Conservation (phyloP, 1,140 invertebrate species). For the Bradynema listronoti region DNA sequence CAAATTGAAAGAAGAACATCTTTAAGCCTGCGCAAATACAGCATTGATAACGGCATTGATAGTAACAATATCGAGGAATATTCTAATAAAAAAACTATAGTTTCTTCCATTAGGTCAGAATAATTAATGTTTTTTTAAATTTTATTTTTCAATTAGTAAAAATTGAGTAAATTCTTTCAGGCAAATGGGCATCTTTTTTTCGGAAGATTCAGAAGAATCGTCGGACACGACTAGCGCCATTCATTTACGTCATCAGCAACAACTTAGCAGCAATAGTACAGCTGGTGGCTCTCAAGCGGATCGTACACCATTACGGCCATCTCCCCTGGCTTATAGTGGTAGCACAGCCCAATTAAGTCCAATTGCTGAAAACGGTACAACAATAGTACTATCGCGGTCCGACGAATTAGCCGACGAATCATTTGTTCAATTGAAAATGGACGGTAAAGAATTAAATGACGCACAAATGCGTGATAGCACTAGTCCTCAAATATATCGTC, state of each 20-base stretch:
- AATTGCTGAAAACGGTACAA: no score
- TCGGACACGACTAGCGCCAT: conserved; percentile 3
- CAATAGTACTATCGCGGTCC: no score
- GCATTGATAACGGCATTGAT: no score
- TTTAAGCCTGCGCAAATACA: conserved; percentile 13
- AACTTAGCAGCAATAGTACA: conserved; percentile 6
- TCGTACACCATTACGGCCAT: no score
- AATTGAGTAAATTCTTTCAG: background rate
- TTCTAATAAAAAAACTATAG: conserved; percentile 11
- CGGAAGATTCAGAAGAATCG: conserved; percentile 9
- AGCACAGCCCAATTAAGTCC: no score
- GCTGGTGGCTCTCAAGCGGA: no score
- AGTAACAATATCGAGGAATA: no score
- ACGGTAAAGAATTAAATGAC: conserved; percentile 10
- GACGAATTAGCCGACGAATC: no score
- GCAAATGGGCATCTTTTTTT: background rate
- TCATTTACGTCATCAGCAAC: background rate
- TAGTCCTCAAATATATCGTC: conserved; percentile 3
- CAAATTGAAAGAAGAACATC: conserved; percentile 33
- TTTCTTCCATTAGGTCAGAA: conserved; percentile 19
- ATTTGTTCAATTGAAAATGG: conserved; percentile 6
- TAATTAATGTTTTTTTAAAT: no score
- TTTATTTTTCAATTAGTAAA: conserved; percentile 5
- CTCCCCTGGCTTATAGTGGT: no score
- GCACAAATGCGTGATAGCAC: background rate